Evolutionary conservation across 2,113 vertebrate species (phyloP).

Genomic region (Caloenas nicobarica): DNA sequence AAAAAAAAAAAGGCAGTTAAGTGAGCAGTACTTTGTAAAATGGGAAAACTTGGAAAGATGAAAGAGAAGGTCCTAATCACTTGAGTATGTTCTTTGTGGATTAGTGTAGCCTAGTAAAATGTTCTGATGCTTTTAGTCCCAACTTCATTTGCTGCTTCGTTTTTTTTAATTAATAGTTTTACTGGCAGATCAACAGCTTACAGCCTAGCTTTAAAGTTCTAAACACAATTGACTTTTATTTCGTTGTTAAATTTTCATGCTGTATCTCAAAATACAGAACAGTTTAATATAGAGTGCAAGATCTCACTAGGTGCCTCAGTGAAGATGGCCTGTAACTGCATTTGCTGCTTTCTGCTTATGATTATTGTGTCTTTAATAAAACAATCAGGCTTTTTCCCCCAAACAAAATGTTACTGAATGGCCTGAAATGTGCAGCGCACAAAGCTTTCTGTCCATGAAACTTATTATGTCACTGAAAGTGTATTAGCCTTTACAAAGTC

Average conservation of each 20-base stretch:
- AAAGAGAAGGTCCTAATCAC: background rate
- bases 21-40: background rate
- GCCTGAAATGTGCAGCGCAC: background rate
- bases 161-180: background rate
- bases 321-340: background rate
- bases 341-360: background rate
- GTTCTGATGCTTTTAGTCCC: background rate
- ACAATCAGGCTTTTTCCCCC: background rate
- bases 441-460: background rate
- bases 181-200: background rate
- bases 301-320: background rate
- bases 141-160: background rate
- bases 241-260: background rate
- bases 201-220: background rate
- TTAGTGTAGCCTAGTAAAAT: background rate
- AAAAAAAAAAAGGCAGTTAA: background rate
- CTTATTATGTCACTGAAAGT: fast-evolving
- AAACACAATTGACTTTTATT: background rate
- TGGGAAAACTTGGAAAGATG: background rate
- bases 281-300: background rate
- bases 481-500: background rate
- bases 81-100: background rate
- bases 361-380: background rate
- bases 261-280: background rate
- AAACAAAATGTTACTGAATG: background rate